These are phyloP conservation scores for Euwallacea similis DNA, from an alignment of 1,140 invertebrate genomes.

Conservation along the genomic window DNA sequence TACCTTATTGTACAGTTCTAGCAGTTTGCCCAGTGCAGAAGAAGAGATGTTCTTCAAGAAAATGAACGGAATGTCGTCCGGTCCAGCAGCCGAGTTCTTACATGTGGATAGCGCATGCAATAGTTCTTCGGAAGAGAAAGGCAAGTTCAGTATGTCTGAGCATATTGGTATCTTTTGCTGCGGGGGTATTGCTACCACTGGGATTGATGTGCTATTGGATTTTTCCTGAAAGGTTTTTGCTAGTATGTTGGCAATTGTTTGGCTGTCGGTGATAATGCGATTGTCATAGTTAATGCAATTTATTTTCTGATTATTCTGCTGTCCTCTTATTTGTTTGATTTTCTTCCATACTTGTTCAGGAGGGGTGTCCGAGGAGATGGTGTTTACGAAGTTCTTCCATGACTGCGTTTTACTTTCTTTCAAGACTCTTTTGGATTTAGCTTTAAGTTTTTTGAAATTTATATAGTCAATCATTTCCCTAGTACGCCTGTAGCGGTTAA, in stretches of 20 bases:
- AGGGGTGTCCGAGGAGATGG: conserved; percentile 8
- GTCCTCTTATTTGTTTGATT: conserved; percentile 19
- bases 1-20: conserved; percentile 13
- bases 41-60: conserved; percentile 18
- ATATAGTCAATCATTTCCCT: conserved; percentile 7
- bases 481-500: conserved; percentile 19
- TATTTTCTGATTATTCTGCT: conserved; percentile 9
- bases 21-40: background rate
- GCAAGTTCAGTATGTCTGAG: conserved; percentile 9
- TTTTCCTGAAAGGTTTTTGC: conserved; percentile 15
- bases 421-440: conserved; percentile 18
- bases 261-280: conserved; percentile 10
- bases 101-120: background rate
- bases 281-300: conserved; percentile 4
- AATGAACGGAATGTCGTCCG: conserved; percentile 17
- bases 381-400: conserved; percentile 2
- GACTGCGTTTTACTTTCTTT: conserved; percentile 26
- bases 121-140: conserved; percentile 20
- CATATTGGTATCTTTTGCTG: background rate
- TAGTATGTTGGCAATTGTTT: conserved; percentile 18
- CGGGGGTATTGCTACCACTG: background rate
- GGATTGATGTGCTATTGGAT: conserved; percentile 8
- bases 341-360: conserved; percentile 20
- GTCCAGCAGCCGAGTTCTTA: conserved; percentile 19
- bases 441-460: conserved; percentile 27